A percentile compares a stretch with the other conserved stretches of the same genome.
Evolutionary conservation across 2,797 vertebrate genomes (phyloP).

Genomic region (Gouania willdenowi): DNA sequence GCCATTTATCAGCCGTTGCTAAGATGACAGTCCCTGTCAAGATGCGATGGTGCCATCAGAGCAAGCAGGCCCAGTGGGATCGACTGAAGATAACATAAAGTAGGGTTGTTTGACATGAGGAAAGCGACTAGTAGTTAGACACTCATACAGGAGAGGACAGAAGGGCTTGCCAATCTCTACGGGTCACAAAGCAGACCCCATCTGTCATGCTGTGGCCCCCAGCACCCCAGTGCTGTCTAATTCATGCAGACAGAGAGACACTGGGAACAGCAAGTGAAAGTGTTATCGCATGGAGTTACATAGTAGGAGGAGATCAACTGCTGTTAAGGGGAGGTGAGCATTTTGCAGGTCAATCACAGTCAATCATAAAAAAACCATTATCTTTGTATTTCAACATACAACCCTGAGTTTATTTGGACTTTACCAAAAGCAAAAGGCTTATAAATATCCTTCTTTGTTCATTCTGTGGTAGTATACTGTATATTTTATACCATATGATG

Average conservation of each 20-base stretch:
- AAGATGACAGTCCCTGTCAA: slow-evolving; percentile 69
- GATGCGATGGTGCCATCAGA: slow-evolving; percentile 56
- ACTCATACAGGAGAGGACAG: slow-evolving; percentile 69
- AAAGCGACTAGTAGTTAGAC: slow-evolving; percentile 67
- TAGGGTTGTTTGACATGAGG: slow-evolving; percentile 60
- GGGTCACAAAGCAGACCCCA: slow-evolving; percentile 66
- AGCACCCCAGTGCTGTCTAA: slow-evolving; percentile 31
- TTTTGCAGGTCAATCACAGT: slow-evolving; percentile 45
- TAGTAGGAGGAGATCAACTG: slow-evolving; percentile 45
- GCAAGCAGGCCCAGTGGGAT: slow-evolving; percentile 60
- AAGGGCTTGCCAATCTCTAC: slow-evolving; percentile 61
- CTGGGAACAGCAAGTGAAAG: slow-evolving; percentile 54
- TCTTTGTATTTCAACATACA: too few relatives aligned
- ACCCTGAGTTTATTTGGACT: too few relatives aligned
- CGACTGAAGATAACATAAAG: slow-evolving; percentile 64
- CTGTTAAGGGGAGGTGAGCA: slow-evolving; percentile 56
- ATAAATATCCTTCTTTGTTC: slow-evolving; percentile 12
- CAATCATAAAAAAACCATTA: too few relatives aligned
- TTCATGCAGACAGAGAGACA: slow-evolving; percentile 44
- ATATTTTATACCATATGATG: slow-evolving; percentile 37
- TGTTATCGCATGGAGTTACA: slow-evolving; percentile 34
- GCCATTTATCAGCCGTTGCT: slow-evolving; percentile 50
- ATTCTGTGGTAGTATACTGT: slow-evolving; percentile 21
- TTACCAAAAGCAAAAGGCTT: slow-evolving; percentile 9
- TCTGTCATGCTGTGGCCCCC: slow-evolving; percentile 62